Base-by-base conservation (phyloP, 2,797 vertebrate genomes). In the Phataginus tricuspis region DNA sequence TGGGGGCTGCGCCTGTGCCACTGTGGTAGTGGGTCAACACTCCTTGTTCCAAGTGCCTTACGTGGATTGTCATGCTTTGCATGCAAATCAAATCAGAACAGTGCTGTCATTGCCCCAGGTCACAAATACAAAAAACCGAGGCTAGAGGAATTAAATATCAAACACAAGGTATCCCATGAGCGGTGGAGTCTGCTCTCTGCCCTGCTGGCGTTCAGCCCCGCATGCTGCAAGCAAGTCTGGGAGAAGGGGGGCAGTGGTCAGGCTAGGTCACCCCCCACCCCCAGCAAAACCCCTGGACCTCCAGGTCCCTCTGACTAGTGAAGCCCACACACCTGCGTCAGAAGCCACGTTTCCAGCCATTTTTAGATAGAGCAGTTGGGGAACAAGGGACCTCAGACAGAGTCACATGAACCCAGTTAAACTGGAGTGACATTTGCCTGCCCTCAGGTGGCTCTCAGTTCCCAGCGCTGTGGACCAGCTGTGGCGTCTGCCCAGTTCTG, bases 21-120 rank as follows among this genome's bases (percentile, higher is more conserved):
- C 61, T 7, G 0, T 8, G 27, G 37, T 18, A 61, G n/a, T 45
- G 0, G 4, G 37, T 39, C 37, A 39, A 39, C 37, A 5, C 37
- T 1, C 1, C 2, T 0, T 1, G 2, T 37, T 49, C 27, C 25
- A 3, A 7, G 61, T 0, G 1, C 9, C 34, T 49, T 21, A 34
- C 7, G 0, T 1, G 21, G 12, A 2, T 66, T 10, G 1, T 8
- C 63, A 16, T 21, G 6, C 15, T 9, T 5, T 53, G 42, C 25
- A 31, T 31, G 29, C 34, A 39, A 1, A 14, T 2, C 27, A 6
- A 14, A 6, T 31, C n/a, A 0, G 31, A 27, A 31, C 4, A 0
- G 57, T 7, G 12, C 11, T 4, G 5, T 15, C 29, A 2, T 37
- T 1, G 1, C 5, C 59, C 45, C 15, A 0, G 1, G 9, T 23